Conservation (phyloP, 2,888 invertebrate genomes). For the Ochropacha duplaris region DNA sequence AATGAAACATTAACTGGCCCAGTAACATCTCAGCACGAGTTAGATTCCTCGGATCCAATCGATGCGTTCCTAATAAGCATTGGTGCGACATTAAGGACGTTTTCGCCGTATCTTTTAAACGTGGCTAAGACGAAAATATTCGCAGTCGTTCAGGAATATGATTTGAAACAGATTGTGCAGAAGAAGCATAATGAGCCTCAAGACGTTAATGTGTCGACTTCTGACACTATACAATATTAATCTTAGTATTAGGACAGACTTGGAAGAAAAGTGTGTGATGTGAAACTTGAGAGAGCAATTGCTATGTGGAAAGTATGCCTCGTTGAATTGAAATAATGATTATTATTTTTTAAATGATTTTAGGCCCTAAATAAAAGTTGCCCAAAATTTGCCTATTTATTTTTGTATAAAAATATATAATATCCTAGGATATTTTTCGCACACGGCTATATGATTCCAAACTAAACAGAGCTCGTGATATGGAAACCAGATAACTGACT, state of each 20-base stretch:
- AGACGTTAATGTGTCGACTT: slow-evolving; percentile 44
- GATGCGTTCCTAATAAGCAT: slow-evolving; percentile 72
- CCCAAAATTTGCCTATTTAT: too few relatives aligned
- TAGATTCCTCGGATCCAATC: slow-evolving; percentile 63
- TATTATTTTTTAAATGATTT: too few relatives aligned
- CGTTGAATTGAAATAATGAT: too few relatives aligned
- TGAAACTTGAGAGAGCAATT: too few relatives aligned
- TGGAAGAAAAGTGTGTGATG: too few relatives aligned
- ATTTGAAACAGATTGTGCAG: slow-evolving; percentile 72
- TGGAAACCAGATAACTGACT: too few relatives aligned
- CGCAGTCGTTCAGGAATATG: slow-evolving; percentile 72
- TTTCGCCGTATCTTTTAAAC: slow-evolving; percentile 73
- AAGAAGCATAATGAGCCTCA: slow-evolving; percentile 33
- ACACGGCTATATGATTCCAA: too few relatives aligned
- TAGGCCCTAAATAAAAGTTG: too few relatives aligned
- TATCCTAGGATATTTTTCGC: too few relatives aligned
- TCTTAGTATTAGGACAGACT: not conserved
- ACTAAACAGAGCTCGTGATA: too few relatives aligned
- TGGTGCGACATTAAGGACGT: slow-evolving; percentile 67
- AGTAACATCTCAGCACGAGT: slow-evolving; percentile 32
- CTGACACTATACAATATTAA: slow-evolving; percentile 35
- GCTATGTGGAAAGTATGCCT: too few relatives aligned
- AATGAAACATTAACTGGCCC: slow-evolving; percentile 39
- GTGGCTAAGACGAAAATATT: slow-evolving; percentile 77
- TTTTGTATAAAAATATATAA: too few relatives aligned